Conservation (phyloP, 2,797 vertebrate genomes). For the Sebastes cheni region DNA sequence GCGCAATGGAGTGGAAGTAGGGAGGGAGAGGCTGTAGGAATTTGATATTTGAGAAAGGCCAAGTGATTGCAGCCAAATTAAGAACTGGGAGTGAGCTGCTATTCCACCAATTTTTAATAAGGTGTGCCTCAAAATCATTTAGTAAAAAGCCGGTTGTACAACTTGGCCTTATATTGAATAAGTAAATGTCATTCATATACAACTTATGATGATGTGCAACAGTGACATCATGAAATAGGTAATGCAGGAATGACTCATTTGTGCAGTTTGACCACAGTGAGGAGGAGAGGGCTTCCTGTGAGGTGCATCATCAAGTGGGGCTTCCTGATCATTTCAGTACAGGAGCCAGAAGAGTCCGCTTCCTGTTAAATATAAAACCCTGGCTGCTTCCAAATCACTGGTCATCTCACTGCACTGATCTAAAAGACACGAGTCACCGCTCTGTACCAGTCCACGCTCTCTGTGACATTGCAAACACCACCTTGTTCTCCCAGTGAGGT, state of each 20-base stretch:
- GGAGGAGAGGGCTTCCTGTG: conserved; percentile 7
- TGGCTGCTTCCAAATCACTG: too few relatives aligned
- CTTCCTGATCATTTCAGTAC: not conserved
- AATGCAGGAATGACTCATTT: not conserved
- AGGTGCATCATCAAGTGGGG: not conserved
- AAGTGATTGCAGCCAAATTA: not conserved
- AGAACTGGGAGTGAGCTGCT: not conserved
- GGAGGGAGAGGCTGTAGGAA: too few relatives aligned
- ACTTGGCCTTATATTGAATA: not conserved
- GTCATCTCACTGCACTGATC: not conserved
- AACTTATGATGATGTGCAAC: not conserved
- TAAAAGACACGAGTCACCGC: not conserved
- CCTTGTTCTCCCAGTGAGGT: conserved; percentile 52
- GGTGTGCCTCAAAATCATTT: not conserved
- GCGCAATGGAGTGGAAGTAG: too few relatives aligned
- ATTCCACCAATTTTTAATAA: not conserved
- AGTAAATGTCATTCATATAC: not conserved
- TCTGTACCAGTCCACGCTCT: conserved; percentile 50
- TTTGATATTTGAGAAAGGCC: too few relatives aligned
- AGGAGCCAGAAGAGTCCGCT: not conserved
- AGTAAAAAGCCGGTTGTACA: not conserved
- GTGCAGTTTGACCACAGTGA: not conserved
- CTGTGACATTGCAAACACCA: not conserved
- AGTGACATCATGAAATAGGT: not conserved
- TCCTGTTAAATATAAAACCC: not conserved